Evolutionary conservation across 2,113 vertebrate species (phyloP), one percentile per base, ranked within the genome.

Genomic region (Oriolus oriolus): DNA sequence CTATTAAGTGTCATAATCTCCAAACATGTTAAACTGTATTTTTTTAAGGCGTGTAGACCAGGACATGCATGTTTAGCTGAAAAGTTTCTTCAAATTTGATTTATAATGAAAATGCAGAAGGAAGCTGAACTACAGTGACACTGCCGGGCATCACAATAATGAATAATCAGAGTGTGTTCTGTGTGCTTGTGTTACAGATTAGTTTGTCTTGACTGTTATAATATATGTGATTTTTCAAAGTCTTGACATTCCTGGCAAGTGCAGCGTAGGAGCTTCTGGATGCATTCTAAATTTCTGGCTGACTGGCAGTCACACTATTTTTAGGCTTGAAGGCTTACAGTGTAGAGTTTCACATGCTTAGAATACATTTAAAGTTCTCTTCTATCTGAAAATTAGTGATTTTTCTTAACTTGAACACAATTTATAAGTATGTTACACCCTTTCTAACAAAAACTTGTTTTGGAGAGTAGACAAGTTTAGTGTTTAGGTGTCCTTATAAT

Each of bases 181-280:
- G 33, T 89, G 66, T 88, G 79, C 85, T 70, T 86, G 73, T 89
- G 73, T 86, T 93, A 82, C 83, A 93, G 83, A 90, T 88, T 70
- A 90, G 88, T 92, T 92, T 83, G 83, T 95, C 92, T 93, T 93
- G 71, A 84, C 73, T 92, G 68, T 89, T 95, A 33, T 8, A 89
- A 70, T 81, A 37, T 69, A 79, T 77, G 83, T 70, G 76, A 84
- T 85, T 96, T 95, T 95, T 97, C 83, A 70, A 86, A 95, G 95
- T 93, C 94, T 92, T 95, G 89, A 87, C 91, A 81, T 97, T 97
- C 88, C 86, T 95, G 86, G 95, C 76, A 88, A 97, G 91, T 61
- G 79, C 68, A 45, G 94, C 16, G 80, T 96, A 93, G 96, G 89
- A 93, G 89, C 87, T 93, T 93, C 54, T 92, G 92, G 59, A 84